A percentile compares a stretch with the other conserved stretches of the same genome.
These are phyloP conservation scores for Clarias batrachus DNA, from an alignment of 2,113 vertebrate genomes.

Conservation along the genomic window DNA sequence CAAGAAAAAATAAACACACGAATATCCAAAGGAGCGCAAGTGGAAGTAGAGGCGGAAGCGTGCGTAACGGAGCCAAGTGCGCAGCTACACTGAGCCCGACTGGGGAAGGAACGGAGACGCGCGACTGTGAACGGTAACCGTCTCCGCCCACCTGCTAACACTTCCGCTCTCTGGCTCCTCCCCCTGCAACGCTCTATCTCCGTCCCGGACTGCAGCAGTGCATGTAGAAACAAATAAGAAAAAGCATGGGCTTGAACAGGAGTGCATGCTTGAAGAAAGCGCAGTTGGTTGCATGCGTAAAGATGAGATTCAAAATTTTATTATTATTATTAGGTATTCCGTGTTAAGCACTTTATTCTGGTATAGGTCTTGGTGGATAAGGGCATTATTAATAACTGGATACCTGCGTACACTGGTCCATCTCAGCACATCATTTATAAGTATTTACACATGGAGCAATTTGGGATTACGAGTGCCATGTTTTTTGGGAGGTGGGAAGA, in stretches of 20 bases:
- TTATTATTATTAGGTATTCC: neutral
- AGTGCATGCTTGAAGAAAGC: neutral
- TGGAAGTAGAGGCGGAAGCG: slow-evolving; percentile 29
- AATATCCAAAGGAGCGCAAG: slow-evolving; percentile 36
- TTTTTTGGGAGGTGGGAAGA: no score
- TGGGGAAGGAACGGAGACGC: slow-evolving; percentile 22
- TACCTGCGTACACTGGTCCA: neutral
- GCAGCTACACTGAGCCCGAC: slow-evolving; percentile 33
- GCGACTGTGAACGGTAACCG: slow-evolving; percentile 36
- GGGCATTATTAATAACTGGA: no score
- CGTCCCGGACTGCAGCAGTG: neutral
- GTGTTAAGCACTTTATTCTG: neutral
- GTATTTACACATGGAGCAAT: neutral
- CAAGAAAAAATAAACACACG: neutral
- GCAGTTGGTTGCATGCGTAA: neutral
- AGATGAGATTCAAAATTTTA: neutral
- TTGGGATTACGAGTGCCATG: neutral
- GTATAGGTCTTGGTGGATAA: neutral
- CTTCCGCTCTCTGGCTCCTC: slow-evolving; percentile 21
- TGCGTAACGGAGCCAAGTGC: slow-evolving; percentile 26
- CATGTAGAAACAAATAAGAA: neutral
- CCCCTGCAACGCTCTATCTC: slow-evolving; percentile 5
- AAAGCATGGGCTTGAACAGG: neutral
- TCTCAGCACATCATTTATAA: neutral
- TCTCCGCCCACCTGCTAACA: slow-evolving; percentile 44